Conservation (phyloP, 2,888 invertebrate species). For the Morpho helenor region DNA sequence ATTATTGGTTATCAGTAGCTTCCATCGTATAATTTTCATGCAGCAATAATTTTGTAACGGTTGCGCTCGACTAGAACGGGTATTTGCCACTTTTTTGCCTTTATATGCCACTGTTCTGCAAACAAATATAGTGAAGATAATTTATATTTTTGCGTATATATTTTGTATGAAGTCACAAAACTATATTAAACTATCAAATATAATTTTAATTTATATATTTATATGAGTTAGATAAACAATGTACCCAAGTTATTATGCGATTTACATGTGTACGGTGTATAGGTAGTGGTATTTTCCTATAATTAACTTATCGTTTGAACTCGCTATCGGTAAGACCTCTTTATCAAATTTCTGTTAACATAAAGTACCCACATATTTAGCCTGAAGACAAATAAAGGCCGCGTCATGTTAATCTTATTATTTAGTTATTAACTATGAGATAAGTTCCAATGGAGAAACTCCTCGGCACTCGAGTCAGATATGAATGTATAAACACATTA, state of each 20-base stretch:
- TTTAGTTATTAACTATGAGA: conserved; percentile 41
- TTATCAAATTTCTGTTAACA: conserved; percentile 55
- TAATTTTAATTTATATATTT: no score
- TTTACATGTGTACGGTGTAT: neutral
- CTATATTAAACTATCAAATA: no score
- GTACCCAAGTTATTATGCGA: no score
- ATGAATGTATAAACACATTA: conserved; percentile 67
- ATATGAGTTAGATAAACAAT: no score
- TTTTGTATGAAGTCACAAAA: no score
- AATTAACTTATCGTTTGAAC: conserved; percentile 71
- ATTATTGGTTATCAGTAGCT: conserved; percentile 22
- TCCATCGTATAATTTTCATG: conserved; percentile 56
- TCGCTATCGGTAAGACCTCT: conserved; percentile 65
- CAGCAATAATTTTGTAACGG: conserved; percentile 76
- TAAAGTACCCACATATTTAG: conserved; percentile 32
- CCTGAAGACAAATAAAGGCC: conserved; percentile 49
- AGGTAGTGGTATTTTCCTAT: conserved; percentile 57
- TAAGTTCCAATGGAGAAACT: conserved; percentile 57
- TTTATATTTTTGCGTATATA: neutral
- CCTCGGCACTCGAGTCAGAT: conserved; percentile 49
- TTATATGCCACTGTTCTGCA: conserved; percentile 57
- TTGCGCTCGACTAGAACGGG: conserved; percentile 75
- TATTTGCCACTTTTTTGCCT: conserved; percentile 45
- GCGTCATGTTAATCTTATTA: conserved; percentile 47
- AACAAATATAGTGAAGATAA: conserved; percentile 14